Base-by-base conservation (phyloP, 2,797 vertebrate species). In the Simalia tracyae region DNA sequence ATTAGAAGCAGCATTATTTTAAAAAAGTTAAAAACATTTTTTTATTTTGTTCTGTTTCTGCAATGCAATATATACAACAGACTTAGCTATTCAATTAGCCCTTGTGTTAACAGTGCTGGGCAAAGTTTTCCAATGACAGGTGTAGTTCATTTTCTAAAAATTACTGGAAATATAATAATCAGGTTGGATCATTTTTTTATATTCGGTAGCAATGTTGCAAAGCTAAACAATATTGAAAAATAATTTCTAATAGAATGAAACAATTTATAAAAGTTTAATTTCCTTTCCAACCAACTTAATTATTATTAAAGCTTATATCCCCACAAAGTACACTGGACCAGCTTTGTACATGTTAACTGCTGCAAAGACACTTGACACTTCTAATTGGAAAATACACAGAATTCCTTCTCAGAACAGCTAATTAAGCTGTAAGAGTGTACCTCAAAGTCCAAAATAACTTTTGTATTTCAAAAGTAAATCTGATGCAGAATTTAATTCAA, bases 131-230 rank as follows among this genome's bases (percentile, higher is more conserved):
- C 72, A 86, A 56, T 15, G 57, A 22, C 24, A 87, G 36, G 19
- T 46, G 96, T 97, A 98, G 31, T 46, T 81, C 72, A 81, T 81
- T 81, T 46, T 46, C 72, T 42, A 46, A 76, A 36, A 76, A 76
- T 76, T 22, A 46, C 19, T 46, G 72, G 36, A 76, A 76, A 22
- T 22, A 3, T 46, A 76, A 76, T 76, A 42, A 46, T 46, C 72
- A 42, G 8, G 36, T 76, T 46, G 36, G 36, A 76, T 42, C 36
- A 76, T 76, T 76, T 76, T 76, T 76, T 31, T 31, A 22, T 76
- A 46, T 76, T 76, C 42, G 36, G 72, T 76, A 76, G 72, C 36
- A 46, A 76, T 76, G 72, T 22, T 42, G 8, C 72, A 76, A 19
- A 76, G 36, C 19, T 42, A 19, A 76, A 46, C 72, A 22, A 76